Conservation (phyloP, 2,888 invertebrate genomes). For the Latheticus oryzae region DNA sequence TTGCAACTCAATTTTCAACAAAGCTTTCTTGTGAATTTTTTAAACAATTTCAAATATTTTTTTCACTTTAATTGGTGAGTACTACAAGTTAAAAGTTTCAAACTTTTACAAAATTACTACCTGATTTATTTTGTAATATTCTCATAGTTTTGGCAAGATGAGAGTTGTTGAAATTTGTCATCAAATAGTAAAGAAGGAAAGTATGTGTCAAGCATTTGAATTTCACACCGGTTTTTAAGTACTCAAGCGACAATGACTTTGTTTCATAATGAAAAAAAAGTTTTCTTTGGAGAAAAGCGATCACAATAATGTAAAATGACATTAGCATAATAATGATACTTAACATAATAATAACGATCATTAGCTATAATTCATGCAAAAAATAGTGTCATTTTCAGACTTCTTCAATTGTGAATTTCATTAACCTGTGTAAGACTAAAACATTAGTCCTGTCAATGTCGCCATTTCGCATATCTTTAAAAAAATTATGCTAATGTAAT, state of each 20-base stretch:
- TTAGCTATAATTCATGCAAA: too few relatives aligned
- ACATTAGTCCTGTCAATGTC: constrained; percentile 15
- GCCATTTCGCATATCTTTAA: constrained; percentile 6
- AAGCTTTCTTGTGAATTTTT: constrained; percentile 1
- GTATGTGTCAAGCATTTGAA: constrained; percentile 21
- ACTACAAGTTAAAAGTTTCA: too few relatives aligned
- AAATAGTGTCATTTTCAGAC: too few relatives aligned
- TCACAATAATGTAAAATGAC: constrained; percentile 7
- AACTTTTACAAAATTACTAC: too few relatives aligned
- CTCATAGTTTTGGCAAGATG: constrained; percentile 1
- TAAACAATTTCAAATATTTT: constrained; percentile 9
- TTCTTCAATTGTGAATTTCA: background rate
- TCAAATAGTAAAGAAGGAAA: constrained; percentile 25
- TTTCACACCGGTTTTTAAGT: constrained; percentile 25
- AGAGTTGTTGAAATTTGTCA: constrained; percentile 7
- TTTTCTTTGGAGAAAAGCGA: constrained; percentile 5
- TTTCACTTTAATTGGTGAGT: constrained; percentile 11
- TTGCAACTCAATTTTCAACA: background rate
- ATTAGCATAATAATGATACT: constrained; percentile 5
- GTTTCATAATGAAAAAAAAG: constrained; percentile 10
- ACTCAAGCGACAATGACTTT: constrained; percentile 5
- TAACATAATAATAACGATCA: too few relatives aligned
- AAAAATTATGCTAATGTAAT: constrained; percentile 24
- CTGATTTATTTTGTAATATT: too few relatives aligned
- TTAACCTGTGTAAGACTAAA: constrained; percentile 7